Evolutionary conservation across 1,140 invertebrate species (phyloP).

Genomic region (Tenebrio molitor): DNA sequence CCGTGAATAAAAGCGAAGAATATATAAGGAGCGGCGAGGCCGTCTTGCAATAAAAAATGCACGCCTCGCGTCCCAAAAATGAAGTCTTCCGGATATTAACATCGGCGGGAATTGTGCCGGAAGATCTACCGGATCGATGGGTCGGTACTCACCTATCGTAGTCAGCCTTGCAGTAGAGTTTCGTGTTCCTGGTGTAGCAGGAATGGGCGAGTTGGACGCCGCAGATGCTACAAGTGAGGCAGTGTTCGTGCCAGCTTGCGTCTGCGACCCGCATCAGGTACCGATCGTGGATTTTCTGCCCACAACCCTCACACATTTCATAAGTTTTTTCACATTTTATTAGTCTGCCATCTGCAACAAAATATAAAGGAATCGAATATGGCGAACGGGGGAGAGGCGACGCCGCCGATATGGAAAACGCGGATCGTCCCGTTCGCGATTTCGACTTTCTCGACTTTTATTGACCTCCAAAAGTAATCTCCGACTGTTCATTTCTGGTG

Average conservation of each 20-base stretch:
- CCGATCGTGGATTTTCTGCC: conserved; percentile 91
- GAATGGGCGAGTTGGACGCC: conserved; percentile 87
- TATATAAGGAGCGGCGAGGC: conserved; percentile 29
- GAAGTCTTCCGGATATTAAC: conserved; percentile 18
- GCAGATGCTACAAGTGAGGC: conserved; percentile 92
- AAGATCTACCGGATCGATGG: not conserved
- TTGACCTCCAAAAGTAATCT: too few species aligned
- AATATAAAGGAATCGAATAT: conserved; percentile 36
- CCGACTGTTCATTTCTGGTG: too few species aligned
- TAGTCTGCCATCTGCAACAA: conserved; percentile 67
- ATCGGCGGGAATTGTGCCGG: conserved; percentile 3
- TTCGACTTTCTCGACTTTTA: too few species aligned
- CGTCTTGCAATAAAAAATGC: conserved; percentile 47
- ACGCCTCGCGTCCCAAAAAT: conserved; percentile 16
- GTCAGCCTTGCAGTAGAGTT: conserved; percentile 95
- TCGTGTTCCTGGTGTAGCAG: conserved; percentile 92
- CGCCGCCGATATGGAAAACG: too few species aligned
- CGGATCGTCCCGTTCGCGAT: too few species aligned
- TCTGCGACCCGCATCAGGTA: conserved; percentile 94
- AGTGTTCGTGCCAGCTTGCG: conserved; percentile 93
- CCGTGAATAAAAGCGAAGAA: conserved; percentile 44
- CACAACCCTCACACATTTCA: conserved; percentile 91
- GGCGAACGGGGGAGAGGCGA: too few species aligned
- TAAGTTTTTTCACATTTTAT: conserved; percentile 78
- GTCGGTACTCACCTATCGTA: conserved; percentile 84